Evolutionary conservation across 2,113 vertebrate species (phyloP).

Genomic region (Paratilapia polleni): DNA sequence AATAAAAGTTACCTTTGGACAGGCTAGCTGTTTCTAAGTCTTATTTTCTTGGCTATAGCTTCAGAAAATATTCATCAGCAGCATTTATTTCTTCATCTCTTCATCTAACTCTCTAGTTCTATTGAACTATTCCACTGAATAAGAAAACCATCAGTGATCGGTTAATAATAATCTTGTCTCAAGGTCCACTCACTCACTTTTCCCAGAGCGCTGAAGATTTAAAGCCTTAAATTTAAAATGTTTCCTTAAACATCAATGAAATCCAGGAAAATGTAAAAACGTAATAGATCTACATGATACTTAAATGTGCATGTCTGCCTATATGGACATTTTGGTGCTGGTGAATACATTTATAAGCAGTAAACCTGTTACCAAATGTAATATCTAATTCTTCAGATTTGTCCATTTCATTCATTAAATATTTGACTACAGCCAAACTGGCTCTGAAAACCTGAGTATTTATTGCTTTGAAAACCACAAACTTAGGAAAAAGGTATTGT

Average conservation of each 20-base stretch:
- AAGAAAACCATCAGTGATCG: background rate
- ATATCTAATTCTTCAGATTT: too few relatives aligned
- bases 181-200: background rate
- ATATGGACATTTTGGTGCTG: background rate
- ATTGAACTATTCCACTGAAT: background rate
- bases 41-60: background rate
- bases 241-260: background rate
- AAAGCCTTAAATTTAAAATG: background rate
- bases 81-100: background rate
- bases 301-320: background rate
- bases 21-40: background rate
- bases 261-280: background rate
- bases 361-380: background rate
- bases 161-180: background rate
- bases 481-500: background rate
- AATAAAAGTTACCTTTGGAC: background rate
- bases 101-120: background rate
- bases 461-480: too few relatives aligned
- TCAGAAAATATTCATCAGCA: background rate
- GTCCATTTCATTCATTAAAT: too few relatives aligned
- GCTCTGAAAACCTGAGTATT: background rate
- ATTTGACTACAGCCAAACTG: background rate
- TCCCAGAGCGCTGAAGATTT: background rate
- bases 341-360: background rate
- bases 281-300: background rate